A percentile compares a stretch with the other conserved stretches of the same genome.
phyloP scores from a whole-genome alignment of 2,113 vertebrate species.

The Emydura subglobosa region DNA sequence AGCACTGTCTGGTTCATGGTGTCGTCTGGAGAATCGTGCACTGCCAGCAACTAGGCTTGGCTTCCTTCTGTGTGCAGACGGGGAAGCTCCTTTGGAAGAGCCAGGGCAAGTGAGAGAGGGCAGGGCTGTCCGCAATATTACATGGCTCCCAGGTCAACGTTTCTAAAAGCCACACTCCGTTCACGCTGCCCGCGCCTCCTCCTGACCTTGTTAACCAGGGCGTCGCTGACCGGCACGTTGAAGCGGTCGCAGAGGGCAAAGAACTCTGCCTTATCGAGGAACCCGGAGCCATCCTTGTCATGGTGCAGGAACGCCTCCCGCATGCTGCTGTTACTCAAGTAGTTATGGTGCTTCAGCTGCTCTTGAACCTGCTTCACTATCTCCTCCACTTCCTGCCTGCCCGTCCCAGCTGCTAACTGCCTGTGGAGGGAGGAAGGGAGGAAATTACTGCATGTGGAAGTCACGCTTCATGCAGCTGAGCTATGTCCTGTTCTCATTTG shows the following conservation, averaged over 20 bases:
- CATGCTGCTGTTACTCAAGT: slow-evolving; percentile 57
- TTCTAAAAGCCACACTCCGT: background rate
- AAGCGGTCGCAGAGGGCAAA: slow-evolving; percentile 71
- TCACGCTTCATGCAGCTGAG: background rate
- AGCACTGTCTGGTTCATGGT: background rate
- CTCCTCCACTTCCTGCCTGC: slow-evolving; percentile 54
- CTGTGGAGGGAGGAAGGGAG: slow-evolving; percentile 21
- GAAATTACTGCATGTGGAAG: background rate
- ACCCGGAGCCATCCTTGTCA: slow-evolving; percentile 73
- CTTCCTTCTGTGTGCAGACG: background rate
- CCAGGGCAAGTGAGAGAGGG: background rate
- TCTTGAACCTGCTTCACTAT: slow-evolving; percentile 66
- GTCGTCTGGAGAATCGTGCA: background rate
- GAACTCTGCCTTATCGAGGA: slow-evolving; percentile 70
- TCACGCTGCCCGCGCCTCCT: background rate
- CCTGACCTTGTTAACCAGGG: slow-evolving; percentile 77
- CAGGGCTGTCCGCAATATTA: background rate
- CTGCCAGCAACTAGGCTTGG: background rate
- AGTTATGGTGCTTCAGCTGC: slow-evolving; percentile 56
- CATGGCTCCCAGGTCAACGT: background rate
- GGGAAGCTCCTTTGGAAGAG: background rate
- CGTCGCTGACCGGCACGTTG: slow-evolving; percentile 50
- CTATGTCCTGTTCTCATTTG: background rate
- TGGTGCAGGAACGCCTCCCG: slow-evolving; percentile 46
- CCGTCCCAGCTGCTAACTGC: background rate